phyloP scores from a whole-genome alignment of 2,888 invertebrate species.

The Apodemia mormo region DNA sequence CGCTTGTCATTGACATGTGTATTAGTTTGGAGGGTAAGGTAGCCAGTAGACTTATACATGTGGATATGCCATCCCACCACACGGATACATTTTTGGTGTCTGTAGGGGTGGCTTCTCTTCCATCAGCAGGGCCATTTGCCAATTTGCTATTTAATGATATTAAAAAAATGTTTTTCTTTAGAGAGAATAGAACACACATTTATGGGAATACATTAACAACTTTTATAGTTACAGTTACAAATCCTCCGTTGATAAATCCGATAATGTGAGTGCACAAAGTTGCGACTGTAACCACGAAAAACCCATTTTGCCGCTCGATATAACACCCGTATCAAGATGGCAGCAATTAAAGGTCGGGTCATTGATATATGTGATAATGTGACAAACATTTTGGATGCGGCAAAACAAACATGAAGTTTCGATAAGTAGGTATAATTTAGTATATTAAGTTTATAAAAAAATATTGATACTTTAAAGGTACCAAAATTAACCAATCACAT shows the following conservation, averaged over 20 bases:
- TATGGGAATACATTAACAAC: not conserved
- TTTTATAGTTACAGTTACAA: slow-evolving; percentile 17
- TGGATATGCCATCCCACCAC: no score
- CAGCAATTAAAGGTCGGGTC: slow-evolving; percentile 77
- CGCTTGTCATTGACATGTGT: no score
- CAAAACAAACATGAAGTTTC: slow-evolving; percentile 25
- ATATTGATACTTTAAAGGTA: no score
- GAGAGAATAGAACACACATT: slow-evolving; percentile 5
- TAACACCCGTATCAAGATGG: slow-evolving; percentile 80
- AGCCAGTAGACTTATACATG: no score
- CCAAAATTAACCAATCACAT: no score
- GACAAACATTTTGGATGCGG: slow-evolving; percentile 52
- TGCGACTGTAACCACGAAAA: slow-evolving; percentile 73
- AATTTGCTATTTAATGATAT: no score
- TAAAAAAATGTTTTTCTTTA: not conserved
- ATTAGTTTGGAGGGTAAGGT: no score
- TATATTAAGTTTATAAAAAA: no score
- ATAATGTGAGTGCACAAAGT: slow-evolving; percentile 75
- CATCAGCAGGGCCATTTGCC: no score
- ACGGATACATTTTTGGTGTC: no score
- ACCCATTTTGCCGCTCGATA: slow-evolving; percentile 81
- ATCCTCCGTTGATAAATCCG: slow-evolving; percentile 56
- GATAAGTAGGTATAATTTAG: no score
- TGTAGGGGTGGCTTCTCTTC: no score
- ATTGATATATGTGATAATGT: slow-evolving; percentile 37